Percentiles rank a stretch among this genome's conserved stretches.
Conservation (phyloP, 2,113 vertebrate genomes). For the Columba janthina region DNA sequence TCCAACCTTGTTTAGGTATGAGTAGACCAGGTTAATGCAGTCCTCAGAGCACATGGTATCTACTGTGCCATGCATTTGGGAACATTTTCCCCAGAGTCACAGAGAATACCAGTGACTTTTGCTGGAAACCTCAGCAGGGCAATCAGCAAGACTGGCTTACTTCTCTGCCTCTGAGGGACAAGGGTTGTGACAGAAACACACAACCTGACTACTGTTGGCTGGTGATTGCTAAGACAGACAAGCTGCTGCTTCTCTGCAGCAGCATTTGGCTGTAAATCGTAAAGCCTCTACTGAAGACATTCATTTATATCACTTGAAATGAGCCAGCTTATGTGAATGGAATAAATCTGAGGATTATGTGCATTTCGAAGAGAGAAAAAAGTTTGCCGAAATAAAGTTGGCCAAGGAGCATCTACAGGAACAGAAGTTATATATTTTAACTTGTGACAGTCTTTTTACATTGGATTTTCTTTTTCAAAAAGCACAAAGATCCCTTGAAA, state of each 20-base stretch:
- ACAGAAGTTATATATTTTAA: background rate
- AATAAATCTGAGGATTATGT: constrained; percentile 11
- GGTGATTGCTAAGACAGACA: background rate
- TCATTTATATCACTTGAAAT: background rate
- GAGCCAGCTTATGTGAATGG: background rate
- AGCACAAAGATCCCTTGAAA: background rate
- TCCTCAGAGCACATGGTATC: background rate
- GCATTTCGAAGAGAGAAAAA: background rate
- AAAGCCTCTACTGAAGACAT: background rate
- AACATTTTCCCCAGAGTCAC: background rate
- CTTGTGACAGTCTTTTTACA: background rate
- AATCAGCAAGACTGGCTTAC: background rate
- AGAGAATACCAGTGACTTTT: background rate
- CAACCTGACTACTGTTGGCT: background rate
- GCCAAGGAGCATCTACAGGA: background rate
- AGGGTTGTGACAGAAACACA: background rate
- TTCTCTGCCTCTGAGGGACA: background rate
- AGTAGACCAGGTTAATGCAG: background rate
- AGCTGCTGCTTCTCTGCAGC: background rate
- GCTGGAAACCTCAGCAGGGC: background rate
- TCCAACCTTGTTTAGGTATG: background rate
- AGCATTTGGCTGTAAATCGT: background rate
- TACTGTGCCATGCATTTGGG: background rate
- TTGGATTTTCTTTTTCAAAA: background rate
- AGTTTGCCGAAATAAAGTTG: background rate